A percentile compares a stretch with the other conserved stretches of the same genome.
phyloP scores from a whole-genome alignment of 2,797 vertebrate species.

The Lindbergichthys nudifrons region DNA sequence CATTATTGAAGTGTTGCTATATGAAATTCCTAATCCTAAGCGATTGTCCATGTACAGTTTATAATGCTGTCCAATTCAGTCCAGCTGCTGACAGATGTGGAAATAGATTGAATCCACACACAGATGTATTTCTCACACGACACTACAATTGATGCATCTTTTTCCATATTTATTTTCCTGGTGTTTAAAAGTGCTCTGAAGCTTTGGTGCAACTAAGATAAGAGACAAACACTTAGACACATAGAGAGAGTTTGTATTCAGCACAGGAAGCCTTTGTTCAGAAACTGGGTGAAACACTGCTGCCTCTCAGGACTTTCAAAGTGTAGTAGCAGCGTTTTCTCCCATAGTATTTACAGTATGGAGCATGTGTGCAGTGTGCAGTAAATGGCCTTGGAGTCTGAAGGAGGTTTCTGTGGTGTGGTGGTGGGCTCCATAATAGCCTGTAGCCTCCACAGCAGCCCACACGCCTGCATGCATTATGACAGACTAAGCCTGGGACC shows the following conservation, averaged over 20 bases:
- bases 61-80: constrained; percentile 37
- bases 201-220: constrained; percentile 30
- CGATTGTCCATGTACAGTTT: constrained; percentile 51
- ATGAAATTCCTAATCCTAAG: constrained; percentile 59
- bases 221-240: constrained; percentile 10
- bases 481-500: constrained; percentile 44
- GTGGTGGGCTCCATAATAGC: constrained; percentile 41
- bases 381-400: constrained; percentile 33
- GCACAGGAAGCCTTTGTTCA: constrained; percentile 52
- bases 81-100: constrained; percentile 30
- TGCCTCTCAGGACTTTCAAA: constrained; percentile 45
- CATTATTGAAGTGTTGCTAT: constrained; percentile 40
- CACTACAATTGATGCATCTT: background rate
- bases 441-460: constrained; percentile 38
- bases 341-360: constrained; percentile 25
- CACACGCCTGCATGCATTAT: constrained; percentile 46
- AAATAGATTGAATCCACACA: constrained; percentile 44
- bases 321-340: background rate
- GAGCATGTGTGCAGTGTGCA: constrained; percentile 27
- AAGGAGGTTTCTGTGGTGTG: constrained; percentile 46
- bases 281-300: constrained; percentile 30
- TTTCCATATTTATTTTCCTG: background rate
- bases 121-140: constrained; percentile 40
- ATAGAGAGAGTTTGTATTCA: constrained; percentile 14
- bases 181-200: constrained; percentile 3